Evolutionary conservation across 2,888 invertebrate genomes (phyloP).

Genomic region (Eupithecia tripunctaria): DNA sequence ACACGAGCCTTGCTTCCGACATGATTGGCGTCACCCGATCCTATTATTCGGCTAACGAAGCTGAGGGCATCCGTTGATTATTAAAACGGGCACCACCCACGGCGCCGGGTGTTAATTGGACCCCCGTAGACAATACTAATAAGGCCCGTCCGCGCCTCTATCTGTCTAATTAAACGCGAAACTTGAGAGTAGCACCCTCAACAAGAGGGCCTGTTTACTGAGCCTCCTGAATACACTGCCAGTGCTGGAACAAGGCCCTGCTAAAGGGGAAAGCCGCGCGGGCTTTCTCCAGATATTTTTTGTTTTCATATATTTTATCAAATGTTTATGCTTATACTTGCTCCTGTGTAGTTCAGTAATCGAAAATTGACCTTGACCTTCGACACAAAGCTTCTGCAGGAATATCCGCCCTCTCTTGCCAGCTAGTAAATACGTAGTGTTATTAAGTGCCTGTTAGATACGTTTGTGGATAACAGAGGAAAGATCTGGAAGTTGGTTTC

Average conservation of each 20-base stretch:
- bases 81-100: slow-evolving; percentile 80
- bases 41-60: slow-evolving; percentile 82
- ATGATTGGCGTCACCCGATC: slow-evolving; percentile 67
- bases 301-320: background rate
- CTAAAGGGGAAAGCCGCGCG: background rate
- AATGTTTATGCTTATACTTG: background rate
- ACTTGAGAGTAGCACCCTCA: slow-evolving; percentile 83
- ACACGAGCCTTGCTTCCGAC: slow-evolving; percentile 4
- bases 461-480: background rate
- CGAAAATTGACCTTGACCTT: no score
- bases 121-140: slow-evolving; percentile 85
- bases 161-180: slow-evolving; percentile 85
- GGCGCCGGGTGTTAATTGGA: slow-evolving; percentile 83
- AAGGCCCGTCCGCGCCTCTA: slow-evolving; percentile 84
- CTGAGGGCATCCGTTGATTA: slow-evolving; percentile 82
- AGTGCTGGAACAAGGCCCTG: slow-evolving; percentile 17
- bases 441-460: no score
- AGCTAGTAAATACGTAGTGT: no score
- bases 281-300: background rate
- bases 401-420: no score
- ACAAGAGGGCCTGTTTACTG: slow-evolving; percentile 80
- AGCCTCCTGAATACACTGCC: slow-evolving; percentile 77
- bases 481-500: background rate
- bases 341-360: no score
- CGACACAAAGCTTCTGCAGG: no score